phyloP scores from a whole-genome alignment of 2,797 vertebrate species.

The Lerista edwardsae region DNA sequence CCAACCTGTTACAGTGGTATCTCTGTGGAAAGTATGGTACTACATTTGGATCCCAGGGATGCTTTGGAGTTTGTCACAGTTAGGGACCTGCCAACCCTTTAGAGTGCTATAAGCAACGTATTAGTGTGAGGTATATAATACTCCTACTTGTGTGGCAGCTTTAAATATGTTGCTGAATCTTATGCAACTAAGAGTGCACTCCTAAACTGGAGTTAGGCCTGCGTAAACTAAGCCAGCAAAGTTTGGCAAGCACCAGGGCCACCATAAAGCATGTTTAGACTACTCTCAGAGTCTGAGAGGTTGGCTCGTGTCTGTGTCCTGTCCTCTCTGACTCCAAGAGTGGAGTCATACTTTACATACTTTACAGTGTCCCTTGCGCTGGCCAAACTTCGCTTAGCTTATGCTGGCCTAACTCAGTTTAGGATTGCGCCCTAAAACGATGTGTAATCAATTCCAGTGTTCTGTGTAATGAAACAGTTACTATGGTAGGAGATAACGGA shows the following conservation, averaged over 20 bases:
- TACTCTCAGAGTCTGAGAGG: too few relatives aligned
- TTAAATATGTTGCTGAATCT: not conserved
- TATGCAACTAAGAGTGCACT: constrained; percentile 6
- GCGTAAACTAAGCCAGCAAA: too few relatives aligned
- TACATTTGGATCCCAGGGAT: not conserved
- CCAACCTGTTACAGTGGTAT: not conserved
- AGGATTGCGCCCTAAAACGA: too few relatives aligned
- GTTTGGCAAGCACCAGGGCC: too few relatives aligned
- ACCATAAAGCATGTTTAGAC: too few relatives aligned
- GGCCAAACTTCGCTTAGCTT: too few relatives aligned
- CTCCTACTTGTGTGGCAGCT: not conserved
- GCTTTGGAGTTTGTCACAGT: not conserved
- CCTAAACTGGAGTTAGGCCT: too few relatives aligned
- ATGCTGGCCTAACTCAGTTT: too few relatives aligned
- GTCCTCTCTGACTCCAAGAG: too few relatives aligned
- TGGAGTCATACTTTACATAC: too few relatives aligned
- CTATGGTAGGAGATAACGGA: constrained; percentile 6
- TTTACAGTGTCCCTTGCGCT: too few relatives aligned
- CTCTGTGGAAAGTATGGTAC: not conserved
- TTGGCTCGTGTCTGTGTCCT: too few relatives aligned
- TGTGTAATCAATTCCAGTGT: not conserved
- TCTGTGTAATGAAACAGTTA: constrained; percentile 13
- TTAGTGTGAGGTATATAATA: not conserved
- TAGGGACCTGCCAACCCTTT: not conserved
- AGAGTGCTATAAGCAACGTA: not conserved